Conservation (phyloP, 2,113 vertebrate genomes). For the Lutjanus erythropterus region DNA sequence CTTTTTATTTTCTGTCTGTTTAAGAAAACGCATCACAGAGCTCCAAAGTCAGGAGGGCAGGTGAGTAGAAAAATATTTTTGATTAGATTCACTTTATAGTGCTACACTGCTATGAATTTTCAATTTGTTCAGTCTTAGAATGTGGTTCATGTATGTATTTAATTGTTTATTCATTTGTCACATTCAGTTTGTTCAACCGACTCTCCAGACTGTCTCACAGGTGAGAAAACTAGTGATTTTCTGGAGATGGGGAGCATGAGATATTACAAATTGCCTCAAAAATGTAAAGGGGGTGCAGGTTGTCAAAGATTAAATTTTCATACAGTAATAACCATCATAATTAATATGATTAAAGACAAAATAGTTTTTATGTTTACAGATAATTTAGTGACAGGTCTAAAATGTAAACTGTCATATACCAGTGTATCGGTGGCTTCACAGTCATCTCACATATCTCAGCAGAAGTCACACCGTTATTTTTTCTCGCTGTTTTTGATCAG, state of each 20-base stretch:
- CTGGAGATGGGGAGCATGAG: neutral
- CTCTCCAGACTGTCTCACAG: constrained; percentile 78
- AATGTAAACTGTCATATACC: neutral
- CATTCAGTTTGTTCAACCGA: constrained; percentile 72
- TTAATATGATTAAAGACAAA: constrained; percentile 59
- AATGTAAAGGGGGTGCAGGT: too few species aligned
- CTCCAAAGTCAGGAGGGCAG: constrained; percentile 68
- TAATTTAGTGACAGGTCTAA: neutral
- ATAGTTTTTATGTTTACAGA: neutral
- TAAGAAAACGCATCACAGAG: constrained; percentile 70
- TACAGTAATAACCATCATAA: too few species aligned
- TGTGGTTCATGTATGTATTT: neutral
- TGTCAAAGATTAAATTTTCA: neutral
- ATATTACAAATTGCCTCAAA: neutral
- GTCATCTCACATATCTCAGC: neutral
- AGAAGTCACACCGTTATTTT: neutral
- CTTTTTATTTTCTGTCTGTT: neutral
- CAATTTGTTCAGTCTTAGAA: neutral
- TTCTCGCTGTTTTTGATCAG: neutral
- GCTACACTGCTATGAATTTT: neutral
- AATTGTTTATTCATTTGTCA: constrained; percentile 14
- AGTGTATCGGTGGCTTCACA: neutral
- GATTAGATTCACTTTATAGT: neutral
- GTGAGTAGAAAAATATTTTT: constrained; percentile 39
- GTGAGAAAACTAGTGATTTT: constrained; percentile 47